These are phyloP conservation scores for Odontomachus brunneus DNA, from an alignment of 1,140 invertebrate species.

Conservation along the genomic window DNA sequence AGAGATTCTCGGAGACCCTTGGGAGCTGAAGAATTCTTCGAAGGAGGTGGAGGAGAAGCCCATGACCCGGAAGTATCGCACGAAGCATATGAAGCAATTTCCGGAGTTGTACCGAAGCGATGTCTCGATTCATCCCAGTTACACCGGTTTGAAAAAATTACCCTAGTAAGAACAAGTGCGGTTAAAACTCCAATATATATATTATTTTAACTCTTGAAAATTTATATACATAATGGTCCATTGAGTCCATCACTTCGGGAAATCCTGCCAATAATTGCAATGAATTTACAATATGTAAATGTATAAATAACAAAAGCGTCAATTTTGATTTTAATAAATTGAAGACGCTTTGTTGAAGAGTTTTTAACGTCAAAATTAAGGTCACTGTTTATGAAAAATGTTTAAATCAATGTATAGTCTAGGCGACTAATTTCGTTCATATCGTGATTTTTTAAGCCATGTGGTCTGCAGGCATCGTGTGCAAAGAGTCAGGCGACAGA, in stretches of 20 bases:
- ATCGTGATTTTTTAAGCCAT: conserved; percentile 71
- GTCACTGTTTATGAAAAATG: background rate
- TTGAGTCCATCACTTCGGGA: conserved; percentile 10
- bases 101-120: conserved; percentile 78
- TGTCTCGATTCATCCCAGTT: conserved; percentile 78
- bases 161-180: conserved; percentile 77
- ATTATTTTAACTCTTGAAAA: background rate
- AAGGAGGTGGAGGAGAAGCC: conserved; percentile 30
- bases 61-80: conserved; percentile 54
- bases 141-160: conserved; percentile 73
- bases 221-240: background rate
- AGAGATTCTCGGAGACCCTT: background rate
- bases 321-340: too few species aligned
- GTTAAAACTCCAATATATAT: background rate
- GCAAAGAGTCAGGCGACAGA: conserved; percentile 70
- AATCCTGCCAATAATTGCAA: background rate
- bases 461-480: conserved; percentile 78
- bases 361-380: background rate
- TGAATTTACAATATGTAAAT: too few species aligned
- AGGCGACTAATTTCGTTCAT: background rate
- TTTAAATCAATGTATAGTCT: background rate
- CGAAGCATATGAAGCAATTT: conserved; percentile 71
- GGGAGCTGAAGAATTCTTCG: background rate
- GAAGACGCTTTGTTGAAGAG: background rate
- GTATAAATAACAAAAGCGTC: too few species aligned